Evolutionary conservation across 2,113 vertebrate genomes (phyloP).

Genomic region (Calyptomena viridis): DNA sequence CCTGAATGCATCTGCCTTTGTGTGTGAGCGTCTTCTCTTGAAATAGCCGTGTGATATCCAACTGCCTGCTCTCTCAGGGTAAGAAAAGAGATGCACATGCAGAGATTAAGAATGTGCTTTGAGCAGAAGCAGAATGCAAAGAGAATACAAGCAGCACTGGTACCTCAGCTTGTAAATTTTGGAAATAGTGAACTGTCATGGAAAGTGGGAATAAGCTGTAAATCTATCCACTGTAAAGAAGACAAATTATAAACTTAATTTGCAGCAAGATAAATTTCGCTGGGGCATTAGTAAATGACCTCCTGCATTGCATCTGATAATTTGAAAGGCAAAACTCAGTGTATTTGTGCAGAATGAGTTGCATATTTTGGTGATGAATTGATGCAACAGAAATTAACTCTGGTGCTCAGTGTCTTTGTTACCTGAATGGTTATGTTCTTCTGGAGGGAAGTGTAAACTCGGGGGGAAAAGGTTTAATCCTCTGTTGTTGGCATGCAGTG

Average conservation of each 20-base stretch:
- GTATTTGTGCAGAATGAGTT: not conserved
- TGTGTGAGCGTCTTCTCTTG: not conserved
- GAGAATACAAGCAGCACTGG: not conserved
- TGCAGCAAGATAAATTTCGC: not conserved
- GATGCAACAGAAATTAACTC: not conserved
- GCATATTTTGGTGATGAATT: not conserved
- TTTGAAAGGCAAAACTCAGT: not conserved
- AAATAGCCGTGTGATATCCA: not conserved
- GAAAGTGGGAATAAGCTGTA: not conserved
- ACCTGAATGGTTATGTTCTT: not conserved
- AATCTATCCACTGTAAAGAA: not conserved
- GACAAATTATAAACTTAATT: not conserved
- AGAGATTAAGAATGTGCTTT: not conserved
- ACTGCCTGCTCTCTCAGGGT: not conserved
- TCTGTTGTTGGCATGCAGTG: not conserved
- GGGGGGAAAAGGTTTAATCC: not conserved
- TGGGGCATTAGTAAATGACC: not conserved
- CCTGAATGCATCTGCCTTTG: constrained; percentile 12
- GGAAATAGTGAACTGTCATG: not conserved
- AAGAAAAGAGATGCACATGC: not conserved
- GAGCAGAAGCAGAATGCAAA: not conserved
- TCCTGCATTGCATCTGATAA: not conserved
- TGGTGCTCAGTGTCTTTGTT: not conserved
- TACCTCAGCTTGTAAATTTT: not conserved
- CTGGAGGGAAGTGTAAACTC: not conserved